Base-by-base conservation (phyloP, 1,140 invertebrate species). In the Drosophila tani region DNA sequence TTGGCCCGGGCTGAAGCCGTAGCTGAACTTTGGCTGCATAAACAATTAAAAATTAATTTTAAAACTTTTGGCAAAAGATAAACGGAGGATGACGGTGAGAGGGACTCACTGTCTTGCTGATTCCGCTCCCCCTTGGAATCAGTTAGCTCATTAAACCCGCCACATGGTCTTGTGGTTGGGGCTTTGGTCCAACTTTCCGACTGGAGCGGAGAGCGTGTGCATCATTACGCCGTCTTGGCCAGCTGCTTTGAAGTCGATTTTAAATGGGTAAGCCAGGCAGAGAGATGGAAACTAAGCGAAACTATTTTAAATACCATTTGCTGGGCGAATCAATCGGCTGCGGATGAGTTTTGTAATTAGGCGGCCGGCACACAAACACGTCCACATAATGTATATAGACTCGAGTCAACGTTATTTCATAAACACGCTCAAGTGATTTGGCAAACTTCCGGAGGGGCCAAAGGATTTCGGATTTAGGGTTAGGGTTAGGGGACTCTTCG, bases 271-370 rank as follows among this genome's bases (percentile, higher is more conserved):
- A 51, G 38, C 29, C n/a, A 51, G 21, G 1, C 47, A 9, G 15
- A 29, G 56, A 29, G 32, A 29, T 29, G 27, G 43, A 45, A 75
- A 75, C 73, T 75, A 75, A 75, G 45, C 50, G 71, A 75, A 88
- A 88, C 85, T 88, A 88, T 90, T 88, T 90, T 90, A 88, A 88
- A 90, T 67, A 85, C 85, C 88, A 90, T 88, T 88, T 88, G 68
- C 55, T 79, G 70, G 32, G 40, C 53, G 70, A 88, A 88, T 90
- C 85, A 90, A 88, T 90, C 66, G 84, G 46, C 47, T 55, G 41
- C 51, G 76, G 67, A 75, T 81, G 73, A 47, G 69, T 66, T 79
- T 85, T 85, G 81, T 90, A 88, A 88, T 88, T 88, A 88, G 85
- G 73, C 75, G 71, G 67, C 66, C 60, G 14, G 38, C 62, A 41